A percentile compares a stretch with the other conserved stretches of the same genome.
Conservation (phyloP, 2,797 vertebrate species). For the Tarsius wallacei region DNA sequence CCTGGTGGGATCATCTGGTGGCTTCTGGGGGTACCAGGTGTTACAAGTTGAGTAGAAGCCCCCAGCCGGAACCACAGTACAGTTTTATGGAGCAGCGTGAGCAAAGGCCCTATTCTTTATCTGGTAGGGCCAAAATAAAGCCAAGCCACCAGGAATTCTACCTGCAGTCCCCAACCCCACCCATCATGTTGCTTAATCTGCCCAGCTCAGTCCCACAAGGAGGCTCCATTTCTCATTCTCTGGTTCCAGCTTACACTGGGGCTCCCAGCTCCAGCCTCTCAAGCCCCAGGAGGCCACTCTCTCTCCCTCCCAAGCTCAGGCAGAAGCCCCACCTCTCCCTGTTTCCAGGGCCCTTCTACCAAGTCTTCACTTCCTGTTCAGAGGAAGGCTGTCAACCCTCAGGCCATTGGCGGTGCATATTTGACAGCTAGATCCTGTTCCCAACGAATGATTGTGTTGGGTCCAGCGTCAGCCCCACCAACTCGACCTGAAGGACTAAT, state of each 20-base stretch:
- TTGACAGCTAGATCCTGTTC: conserved; percentile 12
- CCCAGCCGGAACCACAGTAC: background rate
- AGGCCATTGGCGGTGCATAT: background rate
- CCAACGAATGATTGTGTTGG: background rate
- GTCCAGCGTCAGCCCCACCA: background rate
- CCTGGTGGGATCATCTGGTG: background rate
- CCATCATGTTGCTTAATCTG: no score
- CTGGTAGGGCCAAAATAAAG: no score
- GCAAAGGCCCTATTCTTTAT: background rate
- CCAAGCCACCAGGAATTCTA: background rate
- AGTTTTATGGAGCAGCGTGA: no score
- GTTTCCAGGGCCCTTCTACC: background rate
- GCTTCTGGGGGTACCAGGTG: background rate
- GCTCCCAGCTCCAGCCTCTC: rapidly evolving
- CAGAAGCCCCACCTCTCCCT: conserved; percentile 21
- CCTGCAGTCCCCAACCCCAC: rapidly evolving
- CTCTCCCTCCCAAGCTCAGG: no score
- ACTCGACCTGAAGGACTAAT: background rate
- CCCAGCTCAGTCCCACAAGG: no score
- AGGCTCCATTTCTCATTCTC: background rate
- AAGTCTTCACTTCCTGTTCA: background rate
- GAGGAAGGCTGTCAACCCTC: no score
- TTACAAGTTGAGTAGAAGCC: background rate
- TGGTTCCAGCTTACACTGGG: rapidly evolving
- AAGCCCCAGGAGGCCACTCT: rapidly evolving